phyloP scores from a whole-genome alignment of 2,888 invertebrate species.

The Melanophora roralis region DNA sequence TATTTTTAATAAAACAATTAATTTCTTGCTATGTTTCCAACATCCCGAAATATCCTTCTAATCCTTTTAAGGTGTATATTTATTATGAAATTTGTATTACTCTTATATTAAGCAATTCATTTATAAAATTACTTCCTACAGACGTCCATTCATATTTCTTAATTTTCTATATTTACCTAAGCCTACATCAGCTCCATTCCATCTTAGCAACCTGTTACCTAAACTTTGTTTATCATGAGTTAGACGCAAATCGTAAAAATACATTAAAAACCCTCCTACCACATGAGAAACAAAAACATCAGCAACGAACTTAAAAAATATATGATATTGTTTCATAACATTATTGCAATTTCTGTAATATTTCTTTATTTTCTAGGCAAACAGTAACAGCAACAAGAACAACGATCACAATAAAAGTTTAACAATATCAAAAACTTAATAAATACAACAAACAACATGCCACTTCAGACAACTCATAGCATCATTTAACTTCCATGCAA shows the following conservation, averaged over 20 bases:
- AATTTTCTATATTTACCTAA: not conserved
- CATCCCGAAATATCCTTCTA: too few species aligned
- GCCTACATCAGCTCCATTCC: not conserved
- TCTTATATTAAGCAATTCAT: not conserved
- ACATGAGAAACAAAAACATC: constrained; percentile 32
- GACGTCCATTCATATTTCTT: too few species aligned
- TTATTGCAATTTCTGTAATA: constrained; percentile 60
- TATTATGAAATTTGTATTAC: too few species aligned
- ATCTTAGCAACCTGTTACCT: constrained; percentile 49
- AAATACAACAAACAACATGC: constrained; percentile 42
- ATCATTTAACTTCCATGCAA: not conserved
- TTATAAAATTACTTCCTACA: too few species aligned
- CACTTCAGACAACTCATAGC: not conserved
- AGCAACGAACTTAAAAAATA: constrained; percentile 52
- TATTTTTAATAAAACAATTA: too few species aligned
- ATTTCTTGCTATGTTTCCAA: too few species aligned
- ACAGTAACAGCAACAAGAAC: not conserved
- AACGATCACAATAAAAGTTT: not conserved
- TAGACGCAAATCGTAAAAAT: not conserved
- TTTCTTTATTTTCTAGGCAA: constrained; percentile 58
- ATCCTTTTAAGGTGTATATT: too few species aligned
- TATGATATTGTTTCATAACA: constrained; percentile 60
- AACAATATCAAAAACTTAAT: constrained; percentile 30
- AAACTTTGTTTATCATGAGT: constrained; percentile 27
- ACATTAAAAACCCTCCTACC: constrained; percentile 47